Conservation (phyloP, 2,888 invertebrate genomes). For the Malachius bipustulatus region DNA sequence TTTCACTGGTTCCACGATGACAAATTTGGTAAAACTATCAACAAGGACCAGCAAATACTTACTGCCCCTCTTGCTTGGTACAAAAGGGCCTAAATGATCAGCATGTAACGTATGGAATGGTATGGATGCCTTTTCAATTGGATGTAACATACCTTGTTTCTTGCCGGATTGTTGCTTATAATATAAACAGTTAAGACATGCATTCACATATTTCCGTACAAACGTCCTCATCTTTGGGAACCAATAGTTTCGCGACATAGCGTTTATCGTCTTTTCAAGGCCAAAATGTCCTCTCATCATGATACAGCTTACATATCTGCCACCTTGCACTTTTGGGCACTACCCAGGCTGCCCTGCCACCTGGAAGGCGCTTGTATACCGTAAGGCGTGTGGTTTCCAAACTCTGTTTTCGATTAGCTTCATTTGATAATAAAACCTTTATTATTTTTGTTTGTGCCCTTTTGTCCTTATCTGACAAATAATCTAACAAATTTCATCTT, state of each 20-base stretch:
- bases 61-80: conserved; percentile 17
- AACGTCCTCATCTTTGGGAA: conserved; percentile 26
- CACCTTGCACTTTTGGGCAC: neutral
- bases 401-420: too few species aligned
- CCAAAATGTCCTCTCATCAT: conserved; percentile 1
- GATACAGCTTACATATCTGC: conserved; percentile 1
- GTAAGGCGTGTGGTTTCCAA: too few species aligned
- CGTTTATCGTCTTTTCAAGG: conserved; percentile 11
- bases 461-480: too few species aligned
- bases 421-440: too few species aligned
- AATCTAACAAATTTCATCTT: too few species aligned
- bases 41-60: neutral
- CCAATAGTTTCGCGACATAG: conserved; percentile 14
- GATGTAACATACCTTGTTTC: conserved; percentile 26
- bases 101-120: conserved; percentile 33
- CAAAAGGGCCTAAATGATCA: conserved; percentile 33
- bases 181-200: conserved; percentile 30
- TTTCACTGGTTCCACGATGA: conserved; percentile 5
- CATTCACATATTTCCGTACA: conserved; percentile 28
- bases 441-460: too few species aligned
- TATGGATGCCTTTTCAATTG: conserved; percentile 28
- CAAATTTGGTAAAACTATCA: conserved; percentile 2
- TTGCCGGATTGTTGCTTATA: conserved; percentile 22
- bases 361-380: neutral
- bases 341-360: neutral